A percentile compares a stretch with the other conserved stretches of the same genome.
Evolutionary conservation across 1,140 invertebrate genomes (phyloP).

Genomic region (Zaprionus davidi): DNA sequence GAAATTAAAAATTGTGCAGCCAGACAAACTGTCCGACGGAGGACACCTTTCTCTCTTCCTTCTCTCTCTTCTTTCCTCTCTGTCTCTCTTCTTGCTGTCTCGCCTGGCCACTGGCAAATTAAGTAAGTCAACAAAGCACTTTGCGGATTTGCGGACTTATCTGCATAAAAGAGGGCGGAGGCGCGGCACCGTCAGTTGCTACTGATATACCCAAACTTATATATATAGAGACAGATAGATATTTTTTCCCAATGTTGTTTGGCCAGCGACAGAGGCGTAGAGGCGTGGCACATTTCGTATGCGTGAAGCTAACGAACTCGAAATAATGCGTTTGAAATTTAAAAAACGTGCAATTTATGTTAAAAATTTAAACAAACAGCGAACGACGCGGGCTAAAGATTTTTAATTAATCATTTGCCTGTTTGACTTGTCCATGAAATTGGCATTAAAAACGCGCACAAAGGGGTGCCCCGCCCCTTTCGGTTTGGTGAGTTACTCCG

Average conservation of each 20-base stretch:
- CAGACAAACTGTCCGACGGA: constrained; percentile 23
- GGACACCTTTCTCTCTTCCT: background rate
- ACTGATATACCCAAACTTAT: constrained; percentile 53
- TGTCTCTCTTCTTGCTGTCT: constrained; percentile 16
- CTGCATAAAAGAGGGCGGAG: constrained; percentile 60
- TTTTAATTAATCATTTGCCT: constrained; percentile 81
- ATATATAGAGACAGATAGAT: constrained; percentile 21
- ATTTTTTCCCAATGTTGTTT: constrained; percentile 11
- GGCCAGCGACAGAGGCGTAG: background rate
- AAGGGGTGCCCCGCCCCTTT: constrained; percentile 11
- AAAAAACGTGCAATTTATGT: constrained; percentile 83
- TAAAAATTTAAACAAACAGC: constrained; percentile 79
- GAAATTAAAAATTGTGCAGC: constrained; percentile 71
- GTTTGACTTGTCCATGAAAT: constrained; percentile 82
- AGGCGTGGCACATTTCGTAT: constrained; percentile 68
- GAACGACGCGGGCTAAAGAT: constrained; percentile 6
- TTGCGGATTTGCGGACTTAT: constrained; percentile 79
- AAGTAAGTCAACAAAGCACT: constrained; percentile 83
- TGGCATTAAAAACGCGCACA: constrained; percentile 67
- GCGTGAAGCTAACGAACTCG: constrained; percentile 81
- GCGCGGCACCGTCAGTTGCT: constrained; percentile 19
- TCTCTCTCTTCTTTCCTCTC: background rate
- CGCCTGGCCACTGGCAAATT: constrained; percentile 71
- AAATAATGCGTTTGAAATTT: constrained; percentile 84
- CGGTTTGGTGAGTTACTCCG: constrained; percentile 8